Evolutionary conservation across 2,797 vertebrate species (phyloP), one percentile per base, ranked within the genome.

Genomic region (Esox lucius): DNA sequence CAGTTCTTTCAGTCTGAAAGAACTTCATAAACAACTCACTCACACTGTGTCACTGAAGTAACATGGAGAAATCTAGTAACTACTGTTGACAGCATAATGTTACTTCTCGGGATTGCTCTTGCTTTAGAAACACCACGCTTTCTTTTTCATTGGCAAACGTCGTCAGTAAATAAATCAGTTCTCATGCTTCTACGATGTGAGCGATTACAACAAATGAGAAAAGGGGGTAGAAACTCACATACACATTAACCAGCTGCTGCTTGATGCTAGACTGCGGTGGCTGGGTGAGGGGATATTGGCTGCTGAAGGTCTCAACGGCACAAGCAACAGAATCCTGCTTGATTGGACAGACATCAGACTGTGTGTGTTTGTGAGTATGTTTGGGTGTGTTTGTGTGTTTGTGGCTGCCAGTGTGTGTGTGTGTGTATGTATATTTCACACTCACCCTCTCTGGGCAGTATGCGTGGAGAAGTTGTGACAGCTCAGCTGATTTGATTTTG

Each of bases 201-300:
- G 76, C 87, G 85, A 88, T 87, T 87, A 89, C 92, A 91, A 91
- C 77, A 90, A 26, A 72, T 86, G 85, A 87, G 70, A 89, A 84
- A 84, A 61, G 53, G 65, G 79, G 77, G 72, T 83, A 82, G 87
- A 87, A 84, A 80, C 77, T 88, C 81, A 92, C 92, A 91, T 93
- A 95, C 94, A 93, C 88, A 82, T 91, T 93, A 82, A 87, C 80
- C 83, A 94, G 89, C 82, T 90, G 91, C 84, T 91, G 88, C 84
- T 89, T 93, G 79, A 92, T 85, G 86, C 78, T 83, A 74, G 89
- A 75, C 81, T 90, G 89, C 83, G 90, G 88, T 79, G 86, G 91
- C 70, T 85, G 91, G 42, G 72, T 82, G 33, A 84, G 77, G 56
- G 85, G 76, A 78, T 84, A 82, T 24, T 81, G 84, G 81, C 87